Base-by-base conservation (phyloP, 2,797 vertebrate genomes). In the Malacoctenus gilli region DNA sequence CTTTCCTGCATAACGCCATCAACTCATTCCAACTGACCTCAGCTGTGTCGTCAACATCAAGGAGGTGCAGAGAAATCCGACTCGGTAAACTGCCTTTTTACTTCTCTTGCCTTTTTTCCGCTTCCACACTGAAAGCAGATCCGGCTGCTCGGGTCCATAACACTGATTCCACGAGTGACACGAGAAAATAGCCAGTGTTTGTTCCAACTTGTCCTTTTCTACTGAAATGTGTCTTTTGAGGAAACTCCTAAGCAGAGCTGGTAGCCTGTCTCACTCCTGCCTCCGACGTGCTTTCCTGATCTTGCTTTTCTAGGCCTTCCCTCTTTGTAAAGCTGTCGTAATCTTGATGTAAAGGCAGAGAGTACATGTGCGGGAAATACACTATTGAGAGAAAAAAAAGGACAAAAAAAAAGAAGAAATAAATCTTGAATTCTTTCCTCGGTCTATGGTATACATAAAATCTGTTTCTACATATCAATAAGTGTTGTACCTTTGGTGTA, bases 401-500 rank as follows among this genome's bases (percentile, higher is more conserved):
- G 85, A 62, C n/a, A 71, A 78, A 80, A 63, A 46, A 76, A 30
- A 14, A n/a, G 5, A 87, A 72, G n/a, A 82, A 32, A 32, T 12
- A 10, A 32, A 32, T 64, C n/a, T n/a, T n/a, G 36, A 82, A 68
- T 56, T 71, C 50, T 85, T 78, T 89, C 70, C 75, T 80, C 64
- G 46, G 86, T 77, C 77, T 85, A 84, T 91, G 84, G 74, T 89
- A 91, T 88, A 86, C 87, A 91, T 83, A 86, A 87, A 79, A 61
- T 80, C 80, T 92, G 87, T 92, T 92, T 89, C 87, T 94, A 91
- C 92, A 93, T 95, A 94, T 97, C 93, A 94, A 89, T 93, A 93
- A 93, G 84, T 95, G 93, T 94, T 94, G 92, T 95, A 95, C 92
- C 93, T 93, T 93, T 93, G 92, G 87, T 97, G 94, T 96, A 95